Evolutionary conservation across 1,140 invertebrate genomes (phyloP).

Genomic region (Tetraneura akinire): DNA sequence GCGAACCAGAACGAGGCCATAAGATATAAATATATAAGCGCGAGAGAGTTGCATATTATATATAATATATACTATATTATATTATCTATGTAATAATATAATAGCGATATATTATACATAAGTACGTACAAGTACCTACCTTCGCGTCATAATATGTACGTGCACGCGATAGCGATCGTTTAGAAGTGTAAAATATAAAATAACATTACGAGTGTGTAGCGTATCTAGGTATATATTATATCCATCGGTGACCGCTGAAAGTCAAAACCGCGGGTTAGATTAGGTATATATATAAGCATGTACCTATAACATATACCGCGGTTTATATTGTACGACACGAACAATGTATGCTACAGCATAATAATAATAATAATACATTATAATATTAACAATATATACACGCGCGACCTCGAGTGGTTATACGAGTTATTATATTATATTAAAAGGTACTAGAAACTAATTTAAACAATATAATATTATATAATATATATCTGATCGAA

Average conservation of each 20-base stretch:
- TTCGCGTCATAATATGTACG: not conserved
- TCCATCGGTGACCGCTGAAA: not conserved
- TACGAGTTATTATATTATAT: too few relatives aligned
- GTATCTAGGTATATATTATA: too few relatives aligned
- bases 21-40: too few relatives aligned
- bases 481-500: constrained; percentile 24
- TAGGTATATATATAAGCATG: too few relatives aligned
- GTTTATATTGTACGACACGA: constrained; percentile 31
- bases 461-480: not conserved
- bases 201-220: not conserved
- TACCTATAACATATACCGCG: too few relatives aligned
- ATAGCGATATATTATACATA: too few relatives aligned
- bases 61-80: too few relatives aligned
- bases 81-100: too few relatives aligned
- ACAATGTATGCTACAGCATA: constrained; percentile 6
- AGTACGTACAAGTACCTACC: not conserved
- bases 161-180: constrained; percentile 39
- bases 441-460: not conserved
- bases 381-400: too few relatives aligned
- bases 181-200: not conserved
- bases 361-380: too few relatives aligned
- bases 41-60: too few relatives aligned
- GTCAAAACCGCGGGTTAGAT: constrained; percentile 28
- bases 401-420: not conserved
- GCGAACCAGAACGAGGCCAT: too few relatives aligned